Evolutionary conservation across 2,113 vertebrate genomes (phyloP).

Genomic region (Calyptommatus sinebrachiatus): DNA sequence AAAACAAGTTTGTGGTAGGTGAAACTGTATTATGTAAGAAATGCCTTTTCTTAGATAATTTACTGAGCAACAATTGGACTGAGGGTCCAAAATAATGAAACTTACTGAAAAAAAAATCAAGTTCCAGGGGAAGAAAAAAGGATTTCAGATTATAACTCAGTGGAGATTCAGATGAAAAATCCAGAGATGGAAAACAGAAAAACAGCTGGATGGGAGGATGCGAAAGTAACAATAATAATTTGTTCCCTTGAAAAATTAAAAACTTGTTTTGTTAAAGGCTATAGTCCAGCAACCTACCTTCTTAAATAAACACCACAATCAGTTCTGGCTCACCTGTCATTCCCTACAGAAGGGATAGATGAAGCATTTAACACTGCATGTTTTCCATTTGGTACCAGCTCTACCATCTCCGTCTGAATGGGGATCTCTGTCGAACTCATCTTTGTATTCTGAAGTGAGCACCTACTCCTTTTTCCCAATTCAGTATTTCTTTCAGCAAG

Average conservation of each 20-base stretch:
- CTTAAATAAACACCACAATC: background rate
- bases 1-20: too few relatives aligned
- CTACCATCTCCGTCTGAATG: constrained; percentile 75
- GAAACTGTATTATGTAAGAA: too few relatives aligned
- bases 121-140: background rate
- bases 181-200: background rate
- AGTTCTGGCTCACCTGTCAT: constrained; percentile 63
- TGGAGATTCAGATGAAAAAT: background rate
- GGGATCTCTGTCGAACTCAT: constrained; percentile 59
- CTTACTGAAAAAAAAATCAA: background rate
- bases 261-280: background rate
- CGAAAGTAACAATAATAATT: background rate
- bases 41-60: background rate
- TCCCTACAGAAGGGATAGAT: background rate
- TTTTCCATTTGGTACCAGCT: constrained; percentile 77
- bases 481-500: background rate
- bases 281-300: background rate
- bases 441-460: background rate
- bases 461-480: background rate
- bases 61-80: background rate
- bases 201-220: background rate
- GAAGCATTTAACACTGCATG: constrained; percentile 39
- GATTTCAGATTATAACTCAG: background rate
- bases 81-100: background rate
- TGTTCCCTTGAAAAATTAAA: background rate